Percentiles rank a stretch among this genome's conserved stretches.
phyloP scores from a whole-genome alignment of 2,113 vertebrate genomes.

The Xyrauchen texanus region DNA sequence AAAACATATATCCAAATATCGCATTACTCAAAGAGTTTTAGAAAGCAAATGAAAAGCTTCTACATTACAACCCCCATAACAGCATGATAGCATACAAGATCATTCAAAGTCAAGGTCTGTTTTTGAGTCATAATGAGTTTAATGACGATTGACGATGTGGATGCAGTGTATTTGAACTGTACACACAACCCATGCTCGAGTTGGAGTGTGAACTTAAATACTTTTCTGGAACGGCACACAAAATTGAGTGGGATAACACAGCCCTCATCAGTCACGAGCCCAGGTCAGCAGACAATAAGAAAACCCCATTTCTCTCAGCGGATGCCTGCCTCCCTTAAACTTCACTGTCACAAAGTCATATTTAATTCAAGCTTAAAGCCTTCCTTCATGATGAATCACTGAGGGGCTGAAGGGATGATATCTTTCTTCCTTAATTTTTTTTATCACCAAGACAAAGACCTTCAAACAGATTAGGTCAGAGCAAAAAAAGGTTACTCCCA shows the following conservation, averaged over 20 bases:
- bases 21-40: background rate
- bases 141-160: no score
- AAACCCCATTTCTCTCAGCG: slow-evolving; percentile 49
- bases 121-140: no score
- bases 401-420: slow-evolving; percentile 48
- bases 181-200: slow-evolving; percentile 16
- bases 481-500: slow-evolving; percentile 51
- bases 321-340: slow-evolving; percentile 46
- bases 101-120: no score
- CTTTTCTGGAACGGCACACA: slow-evolving; percentile 22
- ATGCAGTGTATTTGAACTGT: background rate
- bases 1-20: background rate
- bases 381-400: slow-evolving; percentile 47
- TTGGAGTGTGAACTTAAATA: slow-evolving; percentile 12
- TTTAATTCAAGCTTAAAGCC: slow-evolving; percentile 57
- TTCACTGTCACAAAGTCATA: slow-evolving; percentile 55
- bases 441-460: slow-evolving; percentile 51
- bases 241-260: slow-evolving; percentile 18
- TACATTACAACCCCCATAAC: background rate
- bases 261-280: slow-evolving; percentile 50
- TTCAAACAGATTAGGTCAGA: slow-evolving; percentile 52
- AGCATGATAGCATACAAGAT: background rate
- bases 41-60: background rate
- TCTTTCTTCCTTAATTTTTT: slow-evolving; percentile 52
- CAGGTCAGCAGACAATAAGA: slow-evolving; percentile 51